Base-by-base conservation (phyloP, 2,113 vertebrate species). In the Thymallus thymallus region DNA sequence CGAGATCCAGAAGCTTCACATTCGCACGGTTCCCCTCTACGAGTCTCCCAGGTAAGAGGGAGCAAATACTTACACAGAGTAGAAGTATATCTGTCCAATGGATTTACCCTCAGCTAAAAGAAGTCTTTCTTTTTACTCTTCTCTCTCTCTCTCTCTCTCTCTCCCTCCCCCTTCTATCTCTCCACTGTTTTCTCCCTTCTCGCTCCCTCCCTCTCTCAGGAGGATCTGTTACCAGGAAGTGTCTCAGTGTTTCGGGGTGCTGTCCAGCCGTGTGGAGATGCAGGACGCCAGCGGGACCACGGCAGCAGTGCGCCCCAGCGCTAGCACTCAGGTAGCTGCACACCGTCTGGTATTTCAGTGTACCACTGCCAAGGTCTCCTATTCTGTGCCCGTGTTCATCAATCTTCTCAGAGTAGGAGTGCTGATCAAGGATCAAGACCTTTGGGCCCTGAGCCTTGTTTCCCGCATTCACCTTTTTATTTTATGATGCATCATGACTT, bases 201-300 rank as follows among this genome's bases (percentile, higher is more conserved):
- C 20, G n/a, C 23, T 12, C 9, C 29, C 48, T 41, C 35, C 35
- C 32, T 6, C 9, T 41, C 35, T 41, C 89, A 99, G 98, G 91
- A 95, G 98, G 78, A 99, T 99, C 91, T 99, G 98, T 78, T 99
- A 99, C 83, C 98, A 99, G 74, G 98, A 99, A 86, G 94, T 96
- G 0, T 99, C 97, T 0, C 97, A 99, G 88, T 99, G 98, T 84
- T 99, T 99, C 0, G 98, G 98, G 0, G 97, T 99, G 41, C 93
- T 99, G 29, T 98, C 97, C 1, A 99, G 96, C 85, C 90, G 98
- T 4, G 96, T 98, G 0, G 98, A 99, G 88, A 96, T 99, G 84
- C 97, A 99, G 84, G 98, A 99, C 55, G 94, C 94, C 3, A 99
- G 95, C 0, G 98, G 97, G 10, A 94, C 95, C 72, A 99, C 96